Conservation (phyloP, 2,113 vertebrate species). For the Anhinga anhinga region DNA sequence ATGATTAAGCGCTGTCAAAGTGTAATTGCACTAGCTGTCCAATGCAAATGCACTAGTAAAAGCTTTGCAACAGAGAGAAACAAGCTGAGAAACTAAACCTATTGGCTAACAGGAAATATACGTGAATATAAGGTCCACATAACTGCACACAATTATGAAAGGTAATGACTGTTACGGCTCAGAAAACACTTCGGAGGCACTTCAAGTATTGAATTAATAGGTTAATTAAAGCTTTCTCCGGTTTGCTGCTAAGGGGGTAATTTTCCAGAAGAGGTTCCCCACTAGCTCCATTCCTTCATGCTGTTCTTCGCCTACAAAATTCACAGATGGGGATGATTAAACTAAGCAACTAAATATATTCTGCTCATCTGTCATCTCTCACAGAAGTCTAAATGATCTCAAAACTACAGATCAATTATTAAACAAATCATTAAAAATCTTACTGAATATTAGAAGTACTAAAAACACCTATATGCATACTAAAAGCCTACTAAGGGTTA, state of each 20-base stretch:
- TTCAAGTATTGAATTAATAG: neutral
- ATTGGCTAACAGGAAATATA: neutral
- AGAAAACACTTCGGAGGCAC: neutral
- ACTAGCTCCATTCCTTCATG: neutral
- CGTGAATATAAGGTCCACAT: neutral
- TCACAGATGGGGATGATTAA: neutral
- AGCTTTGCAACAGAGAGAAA: neutral
- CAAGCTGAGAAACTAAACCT: neutral
- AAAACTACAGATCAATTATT: neutral
- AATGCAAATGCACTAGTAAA: neutral
- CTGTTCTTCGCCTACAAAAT: neutral
- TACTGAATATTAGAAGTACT: neutral
- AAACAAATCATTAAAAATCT: neutral
- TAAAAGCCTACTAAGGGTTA: neutral
- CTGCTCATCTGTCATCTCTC: neutral
- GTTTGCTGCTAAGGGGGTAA: neutral
- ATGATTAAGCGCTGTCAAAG: neutral
- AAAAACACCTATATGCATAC: neutral
- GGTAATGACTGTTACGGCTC: neutral
- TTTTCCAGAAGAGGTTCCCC: neutral
- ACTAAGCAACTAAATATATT: neutral
- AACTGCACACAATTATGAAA: neutral
- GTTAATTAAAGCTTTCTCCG: constrained; percentile 4
- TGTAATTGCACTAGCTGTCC: neutral
- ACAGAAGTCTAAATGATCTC: neutral